Conservation (phyloP, 2,113 vertebrate species). For the Climacteris rufus region DNA sequence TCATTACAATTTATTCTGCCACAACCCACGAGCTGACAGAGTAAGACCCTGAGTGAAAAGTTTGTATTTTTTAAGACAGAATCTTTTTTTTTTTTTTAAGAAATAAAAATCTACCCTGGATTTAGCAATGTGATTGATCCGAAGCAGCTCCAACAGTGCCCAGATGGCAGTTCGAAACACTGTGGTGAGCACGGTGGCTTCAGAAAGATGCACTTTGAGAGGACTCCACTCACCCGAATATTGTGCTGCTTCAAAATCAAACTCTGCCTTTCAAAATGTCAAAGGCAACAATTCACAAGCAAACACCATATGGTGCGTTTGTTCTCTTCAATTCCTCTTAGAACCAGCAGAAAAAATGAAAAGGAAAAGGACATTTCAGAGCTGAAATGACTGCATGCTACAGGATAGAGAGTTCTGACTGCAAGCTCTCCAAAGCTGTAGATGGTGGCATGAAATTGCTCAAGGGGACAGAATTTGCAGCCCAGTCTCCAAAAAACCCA, state of each 20-base stretch:
- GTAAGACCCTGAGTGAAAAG: background rate
- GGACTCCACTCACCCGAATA: background rate
- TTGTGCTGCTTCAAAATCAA: background rate
- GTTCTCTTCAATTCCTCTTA: background rate
- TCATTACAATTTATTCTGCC: background rate
- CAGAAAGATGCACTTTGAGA: background rate
- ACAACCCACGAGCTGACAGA: accelerated
- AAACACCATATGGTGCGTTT: background rate
- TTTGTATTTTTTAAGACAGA: background rate
- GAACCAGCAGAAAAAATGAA: background rate
- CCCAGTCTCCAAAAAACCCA: accelerated
- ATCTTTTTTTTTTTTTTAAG: background rate
- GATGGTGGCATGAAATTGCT: background rate
- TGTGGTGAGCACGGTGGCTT: accelerated
- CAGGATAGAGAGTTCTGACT: accelerated
- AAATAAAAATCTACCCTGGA: background rate
- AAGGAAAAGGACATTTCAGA: background rate
- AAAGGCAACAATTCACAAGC: background rate
- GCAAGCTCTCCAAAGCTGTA: background rate
- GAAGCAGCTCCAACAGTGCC: accelerated
- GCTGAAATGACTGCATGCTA: background rate
- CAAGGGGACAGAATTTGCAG: background rate
- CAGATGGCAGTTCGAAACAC: background rate
- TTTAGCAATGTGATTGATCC: accelerated
- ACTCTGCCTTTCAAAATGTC: background rate